Percentiles rank a stretch among this genome's conserved stretches.
Conservation (phyloP, 1,140 invertebrate genomes). For the Cotesia typhae region DNA sequence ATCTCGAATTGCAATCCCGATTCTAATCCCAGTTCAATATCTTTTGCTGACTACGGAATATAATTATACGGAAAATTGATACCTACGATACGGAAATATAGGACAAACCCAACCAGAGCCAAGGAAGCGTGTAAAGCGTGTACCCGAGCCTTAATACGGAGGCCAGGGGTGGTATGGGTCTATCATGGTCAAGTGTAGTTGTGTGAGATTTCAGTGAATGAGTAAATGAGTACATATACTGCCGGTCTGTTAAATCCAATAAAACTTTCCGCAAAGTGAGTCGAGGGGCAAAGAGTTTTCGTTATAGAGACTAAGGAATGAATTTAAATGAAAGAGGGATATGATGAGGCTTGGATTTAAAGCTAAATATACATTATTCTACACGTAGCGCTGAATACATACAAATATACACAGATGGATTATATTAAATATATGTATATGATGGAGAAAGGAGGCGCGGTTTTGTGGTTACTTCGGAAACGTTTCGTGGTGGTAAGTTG, state of each 20-base stretch:
- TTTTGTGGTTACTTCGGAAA: slow-evolving; percentile 51
- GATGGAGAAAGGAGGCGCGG: slow-evolving; percentile 34
- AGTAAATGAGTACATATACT: slow-evolving; percentile 30
- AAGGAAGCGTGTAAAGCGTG: no score
- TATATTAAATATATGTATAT: slow-evolving; percentile 8
- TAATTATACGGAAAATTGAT: no score
- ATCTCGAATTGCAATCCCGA: no score
- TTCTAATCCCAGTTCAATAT: no score
- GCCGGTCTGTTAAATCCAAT: slow-evolving; percentile 41
- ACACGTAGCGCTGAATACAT: background rate
- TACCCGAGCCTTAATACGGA: no score
- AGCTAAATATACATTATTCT: no score
- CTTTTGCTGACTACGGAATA: no score
- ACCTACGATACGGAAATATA: background rate
- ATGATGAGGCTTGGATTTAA: slow-evolving; percentile 18
- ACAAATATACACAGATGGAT: slow-evolving; percentile 22
- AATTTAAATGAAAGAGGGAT: slow-evolving; percentile 18
- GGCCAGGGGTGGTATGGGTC: background rate
- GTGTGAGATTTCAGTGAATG: slow-evolving; percentile 29
- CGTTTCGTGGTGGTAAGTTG: slow-evolving; percentile 48
- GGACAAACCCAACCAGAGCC: background rate
- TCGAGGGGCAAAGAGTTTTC: slow-evolving; percentile 1
- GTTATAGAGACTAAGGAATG: slow-evolving; percentile 3
- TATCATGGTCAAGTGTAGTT: slow-evolving; percentile 28
- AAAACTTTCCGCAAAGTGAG: slow-evolving; percentile 38